phyloP scores from a whole-genome alignment of 1,140 invertebrate species.

The Drosophila truncata region DNA sequence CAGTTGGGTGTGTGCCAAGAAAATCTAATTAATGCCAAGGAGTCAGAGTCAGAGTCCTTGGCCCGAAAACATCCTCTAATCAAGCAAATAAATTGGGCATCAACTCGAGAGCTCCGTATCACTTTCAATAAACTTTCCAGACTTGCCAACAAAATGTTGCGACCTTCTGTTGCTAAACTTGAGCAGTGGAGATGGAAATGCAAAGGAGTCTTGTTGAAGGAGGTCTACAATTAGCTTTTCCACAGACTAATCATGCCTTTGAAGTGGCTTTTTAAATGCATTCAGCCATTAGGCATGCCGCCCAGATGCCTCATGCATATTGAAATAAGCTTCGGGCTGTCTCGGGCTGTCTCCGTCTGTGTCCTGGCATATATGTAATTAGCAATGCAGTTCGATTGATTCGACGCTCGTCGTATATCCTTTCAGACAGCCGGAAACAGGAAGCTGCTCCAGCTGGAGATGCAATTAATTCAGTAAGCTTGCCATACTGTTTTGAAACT shows the following conservation, averaged over 20 bases:
- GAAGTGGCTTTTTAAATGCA: conserved; percentile 43
- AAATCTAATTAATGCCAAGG: conserved; percentile 21
- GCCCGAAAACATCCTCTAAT: conserved; percentile 34
- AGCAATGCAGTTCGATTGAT: conserved; percentile 27
- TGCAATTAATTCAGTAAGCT: conserved; percentile 36
- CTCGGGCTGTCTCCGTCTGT: conserved; percentile 22
- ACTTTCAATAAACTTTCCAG: conserved; percentile 37
- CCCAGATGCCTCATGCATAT: conserved; percentile 34
- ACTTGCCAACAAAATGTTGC: background rate
- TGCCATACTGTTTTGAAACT: background rate
- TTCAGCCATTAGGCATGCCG: conserved; percentile 22
- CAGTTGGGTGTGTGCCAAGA: background rate
- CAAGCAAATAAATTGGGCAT: conserved; percentile 37
- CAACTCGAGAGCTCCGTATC: conserved; percentile 8
- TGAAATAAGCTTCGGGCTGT: conserved; percentile 16
- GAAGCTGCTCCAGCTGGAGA: conserved; percentile 14
- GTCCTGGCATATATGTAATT: conserved; percentile 41
- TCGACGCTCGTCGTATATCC: conserved; percentile 14
- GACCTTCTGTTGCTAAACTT: conserved; percentile 9
- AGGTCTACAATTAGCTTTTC: conserved; percentile 23
- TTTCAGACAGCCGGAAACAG: conserved; percentile 46
- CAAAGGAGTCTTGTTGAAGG: background rate
- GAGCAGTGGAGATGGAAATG: background rate
- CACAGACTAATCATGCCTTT: conserved; percentile 39
- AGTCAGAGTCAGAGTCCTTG: background rate